Conservation (phyloP, 2,797 vertebrate genomes). For the Enteromius viviparus region DNA sequence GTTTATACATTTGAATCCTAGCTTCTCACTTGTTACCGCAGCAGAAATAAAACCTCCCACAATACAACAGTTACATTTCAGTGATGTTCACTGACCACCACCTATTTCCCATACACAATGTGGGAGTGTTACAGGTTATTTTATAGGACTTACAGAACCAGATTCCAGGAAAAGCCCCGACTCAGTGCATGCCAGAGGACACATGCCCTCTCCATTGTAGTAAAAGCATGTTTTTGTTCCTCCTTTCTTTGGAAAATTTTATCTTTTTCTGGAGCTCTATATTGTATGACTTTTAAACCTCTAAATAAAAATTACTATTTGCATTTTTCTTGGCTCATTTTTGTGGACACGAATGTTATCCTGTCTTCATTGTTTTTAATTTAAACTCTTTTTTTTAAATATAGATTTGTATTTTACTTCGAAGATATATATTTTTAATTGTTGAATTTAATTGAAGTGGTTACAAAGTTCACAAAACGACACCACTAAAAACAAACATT, state of each 20-base stretch:
- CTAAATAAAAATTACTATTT: slow-evolving; percentile 90
- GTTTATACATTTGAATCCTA: slow-evolving; percentile 64
- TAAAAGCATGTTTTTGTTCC: slow-evolving; percentile 79
- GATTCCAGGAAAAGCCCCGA: slow-evolving; percentile 80
- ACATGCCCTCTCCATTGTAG: slow-evolving; percentile 78
- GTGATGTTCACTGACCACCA: slow-evolving; percentile 65
- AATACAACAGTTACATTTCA: slow-evolving; percentile 56
- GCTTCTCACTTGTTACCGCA: slow-evolving; percentile 66
- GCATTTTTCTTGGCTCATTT: slow-evolving; percentile 64
- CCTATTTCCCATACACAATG: slow-evolving; percentile 46
- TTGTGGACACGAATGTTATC: background rate
- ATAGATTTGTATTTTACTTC: background rate
- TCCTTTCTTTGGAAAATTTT: slow-evolving; percentile 84
- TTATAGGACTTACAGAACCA: slow-evolving; percentile 59
- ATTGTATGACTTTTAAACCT: slow-evolving; percentile 90
- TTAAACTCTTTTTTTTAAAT: background rate
- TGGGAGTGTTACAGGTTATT: slow-evolving; percentile 60
- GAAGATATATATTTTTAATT: background rate
- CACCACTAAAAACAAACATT: slow-evolving; percentile 8
- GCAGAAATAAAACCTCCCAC: slow-evolving; percentile 51
- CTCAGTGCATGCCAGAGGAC: slow-evolving; percentile 79
- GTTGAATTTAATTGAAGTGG: background rate
- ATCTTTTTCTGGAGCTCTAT: slow-evolving; percentile 90
- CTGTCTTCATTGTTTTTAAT: too few relatives aligned
- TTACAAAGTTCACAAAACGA: background rate